Conservation (phyloP, 2,797 vertebrate species). For the Amblyraja radiata region DNA sequence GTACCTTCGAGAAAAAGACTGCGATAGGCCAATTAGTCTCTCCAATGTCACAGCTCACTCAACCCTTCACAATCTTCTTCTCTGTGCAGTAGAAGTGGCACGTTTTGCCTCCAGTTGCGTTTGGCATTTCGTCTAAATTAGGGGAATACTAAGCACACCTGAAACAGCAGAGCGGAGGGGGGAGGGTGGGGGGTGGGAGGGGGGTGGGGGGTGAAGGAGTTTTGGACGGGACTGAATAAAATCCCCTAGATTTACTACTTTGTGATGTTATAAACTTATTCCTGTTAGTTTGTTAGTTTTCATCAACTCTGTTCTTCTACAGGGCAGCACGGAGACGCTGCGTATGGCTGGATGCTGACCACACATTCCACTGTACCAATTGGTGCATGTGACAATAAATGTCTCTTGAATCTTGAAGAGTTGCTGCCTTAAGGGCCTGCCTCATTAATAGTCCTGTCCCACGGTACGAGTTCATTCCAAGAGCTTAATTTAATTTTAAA, state of each 20-base stretch:
- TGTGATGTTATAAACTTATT: background rate
- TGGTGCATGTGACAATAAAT: too few relatives aligned
- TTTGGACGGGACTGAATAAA: background rate
- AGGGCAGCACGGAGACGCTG: too few relatives aligned
- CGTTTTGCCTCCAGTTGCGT: background rate
- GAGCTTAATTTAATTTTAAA: too few relatives aligned
- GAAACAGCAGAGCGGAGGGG: background rate
- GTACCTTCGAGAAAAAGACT: background rate
- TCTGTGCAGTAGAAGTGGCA: constrained; percentile 43
- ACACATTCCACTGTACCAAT: too few relatives aligned
- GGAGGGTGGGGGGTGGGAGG: too few relatives aligned
- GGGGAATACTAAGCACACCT: background rate
- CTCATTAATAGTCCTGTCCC: too few relatives aligned
- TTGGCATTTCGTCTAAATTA: background rate
- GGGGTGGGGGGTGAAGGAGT: too few relatives aligned
- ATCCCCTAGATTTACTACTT: background rate
- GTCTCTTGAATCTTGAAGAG: too few relatives aligned
- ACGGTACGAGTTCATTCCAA: too few relatives aligned
- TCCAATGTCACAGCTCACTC: constrained; percentile 27
- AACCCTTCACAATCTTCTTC: constrained; percentile 38
- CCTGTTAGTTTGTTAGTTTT: constrained; percentile 47
- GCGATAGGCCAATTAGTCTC: background rate
- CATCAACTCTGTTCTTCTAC: constrained; percentile 33
- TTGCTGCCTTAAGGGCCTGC: too few relatives aligned
- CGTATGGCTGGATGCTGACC: too few relatives aligned